These are phyloP conservation scores for Harpagifer antarcticus DNA, from an alignment of 2,797 vertebrate genomes.

Conservation along the genomic window DNA sequence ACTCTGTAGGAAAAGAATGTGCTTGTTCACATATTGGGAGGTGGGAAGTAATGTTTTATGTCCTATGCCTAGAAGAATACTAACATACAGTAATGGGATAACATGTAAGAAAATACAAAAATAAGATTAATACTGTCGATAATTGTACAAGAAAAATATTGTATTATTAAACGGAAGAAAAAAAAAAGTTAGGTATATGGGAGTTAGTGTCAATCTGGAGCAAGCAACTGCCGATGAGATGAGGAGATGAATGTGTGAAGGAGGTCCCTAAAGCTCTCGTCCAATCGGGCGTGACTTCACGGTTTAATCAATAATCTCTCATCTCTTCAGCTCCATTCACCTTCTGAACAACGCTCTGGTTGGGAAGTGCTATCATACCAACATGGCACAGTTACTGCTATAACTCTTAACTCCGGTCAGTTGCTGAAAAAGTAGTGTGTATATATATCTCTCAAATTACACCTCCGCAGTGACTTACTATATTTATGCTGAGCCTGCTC, in stretches of 20 bases:
- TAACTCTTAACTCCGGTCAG: conserved; percentile 84
- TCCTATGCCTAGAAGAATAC: conserved; percentile 91
- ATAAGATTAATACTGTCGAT: conserved; percentile 99
- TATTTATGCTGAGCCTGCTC: conserved; percentile 97
- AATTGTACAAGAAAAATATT: conserved; percentile 99
- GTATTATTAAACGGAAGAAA: conserved; percentile 86
- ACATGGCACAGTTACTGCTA: conserved; percentile 95
- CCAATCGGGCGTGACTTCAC: conserved; percentile 84
- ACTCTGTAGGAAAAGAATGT: conserved; percentile 92
- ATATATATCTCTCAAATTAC: conserved; percentile 86
- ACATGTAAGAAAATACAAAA: conserved; percentile 99
- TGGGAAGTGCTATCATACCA: conserved; percentile 91
- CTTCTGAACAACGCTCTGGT: conserved; percentile 92
- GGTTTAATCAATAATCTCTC: conserved; percentile 65
- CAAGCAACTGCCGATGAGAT: conserved; percentile 80
- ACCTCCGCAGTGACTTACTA: conserved; percentile 88
- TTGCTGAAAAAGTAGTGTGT: conserved; percentile 87
- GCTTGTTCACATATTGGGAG: conserved; percentile 92
- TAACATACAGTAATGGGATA: conserved; percentile 98
- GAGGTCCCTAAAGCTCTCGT: conserved; percentile 86
- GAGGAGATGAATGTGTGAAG: conserved; percentile 89
- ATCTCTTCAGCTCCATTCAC: conserved; percentile 90
- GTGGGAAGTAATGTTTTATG: conserved; percentile 84
- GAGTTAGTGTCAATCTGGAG: conserved; percentile 88
- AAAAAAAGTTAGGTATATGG: conserved; percentile 73